Percentiles rank a stretch among this genome's conserved stretches.
phyloP scores from a whole-genome alignment of 2,888 invertebrate genomes.

The Fragum fragum region DNA sequence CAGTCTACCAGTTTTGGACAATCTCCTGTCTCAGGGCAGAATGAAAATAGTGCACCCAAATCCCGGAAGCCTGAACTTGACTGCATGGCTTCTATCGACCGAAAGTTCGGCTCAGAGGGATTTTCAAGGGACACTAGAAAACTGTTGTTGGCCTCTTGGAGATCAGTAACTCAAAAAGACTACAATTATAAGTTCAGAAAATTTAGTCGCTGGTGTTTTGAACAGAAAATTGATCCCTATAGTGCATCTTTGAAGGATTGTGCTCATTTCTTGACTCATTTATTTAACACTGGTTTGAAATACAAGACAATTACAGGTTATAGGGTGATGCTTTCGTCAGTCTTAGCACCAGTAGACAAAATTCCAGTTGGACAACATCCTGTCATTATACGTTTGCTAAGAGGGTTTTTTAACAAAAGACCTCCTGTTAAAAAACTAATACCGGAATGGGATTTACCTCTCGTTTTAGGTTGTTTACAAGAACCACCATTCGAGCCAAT shows the following conservation, averaged over 20 bases:
- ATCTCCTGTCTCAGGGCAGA: conserved; percentile 40
- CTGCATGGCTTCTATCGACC: conserved; percentile 43
- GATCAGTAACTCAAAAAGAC: conserved; percentile 42
- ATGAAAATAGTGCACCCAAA: too few species aligned
- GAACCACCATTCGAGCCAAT: conserved; percentile 34
- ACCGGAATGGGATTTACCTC: conserved; percentile 44
- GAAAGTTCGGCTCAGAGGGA: conserved; percentile 24
- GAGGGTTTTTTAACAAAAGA: conserved; percentile 19
- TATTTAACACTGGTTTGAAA: conserved; percentile 31
- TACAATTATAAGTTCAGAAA: too few species aligned
- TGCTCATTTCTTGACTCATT: conserved; percentile 46
- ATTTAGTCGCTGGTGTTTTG: conserved; percentile 50
- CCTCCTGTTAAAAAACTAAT: conserved; percentile 23
- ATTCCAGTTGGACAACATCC: conserved; percentile 41
- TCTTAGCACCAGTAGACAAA: conserved; percentile 30
- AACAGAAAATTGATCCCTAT: conserved; percentile 50
- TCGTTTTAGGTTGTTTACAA: conserved; percentile 11
- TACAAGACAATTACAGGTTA: conserved; percentile 41
- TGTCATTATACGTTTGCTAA: conserved; percentile 36
- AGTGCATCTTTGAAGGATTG: conserved; percentile 39
- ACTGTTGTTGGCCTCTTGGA: conserved; percentile 38
- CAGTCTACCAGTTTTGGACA: conserved; percentile 13
- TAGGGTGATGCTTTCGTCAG: too few species aligned
- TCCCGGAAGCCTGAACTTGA: conserved; percentile 33
- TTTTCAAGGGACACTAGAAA: conserved; percentile 49